phyloP scores from a whole-genome alignment of 1,140 invertebrate species.

The Zaprionus nigranus region DNA sequence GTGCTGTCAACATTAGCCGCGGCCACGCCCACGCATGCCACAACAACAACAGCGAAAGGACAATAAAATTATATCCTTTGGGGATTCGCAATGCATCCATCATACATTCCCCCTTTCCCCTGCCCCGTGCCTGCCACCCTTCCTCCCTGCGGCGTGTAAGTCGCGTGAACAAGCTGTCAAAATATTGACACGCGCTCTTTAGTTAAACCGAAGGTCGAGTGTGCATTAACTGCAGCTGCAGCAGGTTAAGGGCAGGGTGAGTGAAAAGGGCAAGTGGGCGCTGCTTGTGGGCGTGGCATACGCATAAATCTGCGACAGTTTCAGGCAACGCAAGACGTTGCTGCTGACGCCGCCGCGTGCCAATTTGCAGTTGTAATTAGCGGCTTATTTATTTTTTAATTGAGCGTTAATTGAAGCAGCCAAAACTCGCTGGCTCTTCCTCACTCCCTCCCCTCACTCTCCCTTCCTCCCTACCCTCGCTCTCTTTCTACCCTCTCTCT shows the following conservation, averaged over 20 bases:
- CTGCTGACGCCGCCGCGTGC: neutral
- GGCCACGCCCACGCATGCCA: constrained; percentile 40
- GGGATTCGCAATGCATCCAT: constrained; percentile 76
- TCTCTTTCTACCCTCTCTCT: neutral
- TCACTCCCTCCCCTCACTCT: neutral
- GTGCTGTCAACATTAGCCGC: constrained; percentile 75
- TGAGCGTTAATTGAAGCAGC: constrained; percentile 68
- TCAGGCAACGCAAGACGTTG: constrained; percentile 10
- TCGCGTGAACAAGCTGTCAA: constrained; percentile 57
- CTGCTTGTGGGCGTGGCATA: constrained; percentile 38
- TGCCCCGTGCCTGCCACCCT: neutral
- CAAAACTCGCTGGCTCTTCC: constrained; percentile 11
- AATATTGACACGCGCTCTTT: constrained; percentile 78
- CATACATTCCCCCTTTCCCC: constrained; percentile 24
- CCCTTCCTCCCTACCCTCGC: neutral
- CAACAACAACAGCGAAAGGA: neutral
- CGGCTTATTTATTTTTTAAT: constrained; percentile 74
- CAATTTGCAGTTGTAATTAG: constrained; percentile 62
- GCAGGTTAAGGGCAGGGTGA: constrained; percentile 18
- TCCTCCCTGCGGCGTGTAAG: neutral
- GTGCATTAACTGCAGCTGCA: constrained; percentile 69
- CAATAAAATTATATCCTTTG: constrained; percentile 53
- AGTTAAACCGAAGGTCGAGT: constrained; percentile 74
- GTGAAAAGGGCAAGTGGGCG: neutral
- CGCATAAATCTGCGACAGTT: constrained; percentile 68